Percentiles rank a stretch among this genome's conserved stretches.
Conservation (phyloP, 2,888 invertebrate genomes). For the Zeuzera pyrina region DNA sequence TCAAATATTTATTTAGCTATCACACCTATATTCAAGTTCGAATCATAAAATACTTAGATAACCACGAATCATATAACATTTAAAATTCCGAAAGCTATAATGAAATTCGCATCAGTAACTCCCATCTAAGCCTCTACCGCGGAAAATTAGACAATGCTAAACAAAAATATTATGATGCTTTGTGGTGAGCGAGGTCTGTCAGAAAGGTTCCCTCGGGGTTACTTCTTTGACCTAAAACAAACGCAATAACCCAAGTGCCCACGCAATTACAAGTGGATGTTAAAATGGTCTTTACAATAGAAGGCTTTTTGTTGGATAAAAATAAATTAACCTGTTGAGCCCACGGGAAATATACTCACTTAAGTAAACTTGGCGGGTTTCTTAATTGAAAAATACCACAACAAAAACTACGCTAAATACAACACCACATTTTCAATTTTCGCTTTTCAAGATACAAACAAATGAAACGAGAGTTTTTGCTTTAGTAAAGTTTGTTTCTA, state of each 20-base stretch:
- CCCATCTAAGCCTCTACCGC: neutral
- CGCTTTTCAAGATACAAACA: too few relatives aligned
- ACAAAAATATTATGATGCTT: conserved; percentile 6
- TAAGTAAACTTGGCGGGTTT: neutral
- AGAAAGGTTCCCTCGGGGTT: conserved; percentile 17
- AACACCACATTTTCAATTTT: too few relatives aligned
- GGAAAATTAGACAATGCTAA: conserved; percentile 2
- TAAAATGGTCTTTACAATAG: neutral
- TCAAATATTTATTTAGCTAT: too few relatives aligned
- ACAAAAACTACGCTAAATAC: too few relatives aligned
- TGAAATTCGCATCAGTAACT: neutral
- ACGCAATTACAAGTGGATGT: conserved; percentile 2
- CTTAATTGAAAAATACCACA: too few relatives aligned
- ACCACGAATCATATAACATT: too few relatives aligned
- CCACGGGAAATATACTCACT: too few relatives aligned
- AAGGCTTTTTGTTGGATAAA: neutral
- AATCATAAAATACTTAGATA: too few relatives aligned
- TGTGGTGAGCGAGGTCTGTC: conserved; percentile 9
- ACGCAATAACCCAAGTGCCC: conserved; percentile 11
- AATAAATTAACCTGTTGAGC: neutral
- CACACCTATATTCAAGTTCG: too few relatives aligned
- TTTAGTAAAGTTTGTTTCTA: too few relatives aligned
- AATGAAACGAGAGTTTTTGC: too few relatives aligned
- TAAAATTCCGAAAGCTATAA: too few relatives aligned
- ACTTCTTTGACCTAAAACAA: conserved; percentile 20